Evolutionary conservation across 2,797 vertebrate species (phyloP), one percentile per base, ranked within the genome.

Genomic region (Glossophaga mutica): DNA sequence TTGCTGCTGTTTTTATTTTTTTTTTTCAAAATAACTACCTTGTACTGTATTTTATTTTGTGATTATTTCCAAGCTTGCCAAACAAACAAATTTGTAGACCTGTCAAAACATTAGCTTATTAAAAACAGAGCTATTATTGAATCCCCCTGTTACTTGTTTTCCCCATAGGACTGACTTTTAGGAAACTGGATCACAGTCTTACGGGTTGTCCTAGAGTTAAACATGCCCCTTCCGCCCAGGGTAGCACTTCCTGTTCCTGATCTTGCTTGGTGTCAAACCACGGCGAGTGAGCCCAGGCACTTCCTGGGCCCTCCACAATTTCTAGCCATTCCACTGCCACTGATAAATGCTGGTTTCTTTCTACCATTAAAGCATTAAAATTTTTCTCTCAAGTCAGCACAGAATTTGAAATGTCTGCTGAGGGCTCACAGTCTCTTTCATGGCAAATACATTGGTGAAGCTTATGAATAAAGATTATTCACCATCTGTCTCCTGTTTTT

Each of bases 391-490:
- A 84, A 73, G 42, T 94, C 94, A 94, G 92, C 84, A 74, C 3
- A 44, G 68, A 87, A 81, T 73, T 93, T 70, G 73, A 55, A 73
- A 46, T 78, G 48, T 50, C 62, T 94, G 42, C 77, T 59, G 52
- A 85, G 92, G 62, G n/a, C 81, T 78, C 67, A 94, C 59, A 59
- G 14, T 74, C 34, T 57, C 42, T 92, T 96, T 95, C n/a, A 73
- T 19, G 32, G 76, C 77, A 93, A 92, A 71, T 77, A 50, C 5
- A 16, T 89, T 77, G 76, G 85, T 12, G 39, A 90, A 94, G 71
- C 68, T 95, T 94, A 70, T 91, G 93, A 97, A 95, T 95, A 95
- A 94, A 92, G 73, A 97, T 94, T 34, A 62, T 62, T 86, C 2
- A 22, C 88, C 68, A 39, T 86, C 95, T 95, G 93, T 52, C 67